Percentiles rank a stretch among this genome's conserved stretches.
These are phyloP conservation scores for Caranx melampygus DNA, from an alignment of 2,113 vertebrate genomes.

Conservation along the genomic window DNA sequence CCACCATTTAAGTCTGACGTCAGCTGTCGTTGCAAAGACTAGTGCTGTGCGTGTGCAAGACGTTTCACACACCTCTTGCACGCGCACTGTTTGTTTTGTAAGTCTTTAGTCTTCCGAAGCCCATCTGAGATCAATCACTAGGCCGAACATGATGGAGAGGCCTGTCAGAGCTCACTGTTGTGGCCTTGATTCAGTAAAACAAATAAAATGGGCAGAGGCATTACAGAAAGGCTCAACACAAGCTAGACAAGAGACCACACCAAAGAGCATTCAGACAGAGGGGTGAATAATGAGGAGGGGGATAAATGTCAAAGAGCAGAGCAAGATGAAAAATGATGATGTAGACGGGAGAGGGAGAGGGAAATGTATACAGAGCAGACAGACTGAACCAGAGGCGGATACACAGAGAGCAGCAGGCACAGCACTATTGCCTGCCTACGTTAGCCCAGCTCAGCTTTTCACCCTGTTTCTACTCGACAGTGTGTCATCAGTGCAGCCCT, in stretches of 20 bases:
- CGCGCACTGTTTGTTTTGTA: slow-evolving; percentile 45
- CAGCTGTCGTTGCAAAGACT: background rate
- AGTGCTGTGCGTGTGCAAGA: background rate
- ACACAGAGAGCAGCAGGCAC: slow-evolving; percentile 24
- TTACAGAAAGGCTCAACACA: slow-evolving; percentile 57
- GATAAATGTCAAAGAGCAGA: slow-evolving; percentile 56
- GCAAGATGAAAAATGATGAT: slow-evolving; percentile 49
- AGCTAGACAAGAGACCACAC: slow-evolving; percentile 62
- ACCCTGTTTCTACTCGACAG: slow-evolving; percentile 39
- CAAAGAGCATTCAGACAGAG: slow-evolving; percentile 34
- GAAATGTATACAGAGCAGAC: slow-evolving; percentile 6
- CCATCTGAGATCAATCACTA: slow-evolving; percentile 81
- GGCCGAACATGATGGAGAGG: slow-evolving; percentile 78
- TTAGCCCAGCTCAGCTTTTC: slow-evolving; percentile 46
- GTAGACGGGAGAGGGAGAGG: slow-evolving; percentile 32
- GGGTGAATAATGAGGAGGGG: slow-evolving; percentile 57
- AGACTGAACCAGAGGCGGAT: slow-evolving; percentile 2
- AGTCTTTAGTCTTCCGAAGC: slow-evolving; percentile 71
- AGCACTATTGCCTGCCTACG: slow-evolving; percentile 31
- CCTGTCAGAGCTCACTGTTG: slow-evolving; percentile 75
- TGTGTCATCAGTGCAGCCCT: slow-evolving; percentile 51
- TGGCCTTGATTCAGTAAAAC: slow-evolving; percentile 82
- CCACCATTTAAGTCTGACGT: slow-evolving; percentile 32
- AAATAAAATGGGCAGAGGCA: slow-evolving; percentile 73
- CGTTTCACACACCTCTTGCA: slow-evolving; percentile 20